phyloP scores from a whole-genome alignment of 1,140 invertebrate genomes.

The Euura lappo region DNA sequence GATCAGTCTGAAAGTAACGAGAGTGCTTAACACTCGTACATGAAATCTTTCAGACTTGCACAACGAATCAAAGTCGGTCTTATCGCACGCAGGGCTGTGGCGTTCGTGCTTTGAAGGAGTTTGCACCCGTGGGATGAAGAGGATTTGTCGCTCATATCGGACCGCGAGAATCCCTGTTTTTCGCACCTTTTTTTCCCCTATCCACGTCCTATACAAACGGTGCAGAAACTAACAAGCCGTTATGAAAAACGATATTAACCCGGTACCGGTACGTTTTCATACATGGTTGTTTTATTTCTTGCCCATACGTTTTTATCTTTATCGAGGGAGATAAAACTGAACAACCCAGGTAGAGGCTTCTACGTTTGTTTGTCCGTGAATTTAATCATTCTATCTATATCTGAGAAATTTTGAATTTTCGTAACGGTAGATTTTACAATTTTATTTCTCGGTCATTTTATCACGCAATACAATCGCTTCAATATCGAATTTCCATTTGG shows the following conservation, averaged over 20 bases:
- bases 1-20: background rate
- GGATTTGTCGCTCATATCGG: background rate
- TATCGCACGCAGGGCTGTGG: background rate
- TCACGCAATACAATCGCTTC: too few species aligned
- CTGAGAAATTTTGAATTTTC: too few species aligned
- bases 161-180: background rate
- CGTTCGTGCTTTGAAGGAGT: background rate
- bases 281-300: background rate
- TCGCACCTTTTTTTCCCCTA: background rate
- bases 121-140: background rate
- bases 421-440: too few species aligned
- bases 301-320: too few species aligned
- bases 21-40: background rate
- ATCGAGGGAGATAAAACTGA: too few species aligned
- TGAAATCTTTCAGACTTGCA: too few species aligned
- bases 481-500: too few species aligned
- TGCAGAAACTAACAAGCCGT: background rate
- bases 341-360: too few species aligned
- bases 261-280: background rate
- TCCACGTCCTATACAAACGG: background rate
- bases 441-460: too few species aligned
- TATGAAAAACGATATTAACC: slow-evolving; percentile 4
- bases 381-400: too few species aligned
- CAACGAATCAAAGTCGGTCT: too few species aligned
- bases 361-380: too few species aligned